phyloP scores from a whole-genome alignment of 2,113 vertebrate species.

The Alligator sinensis region DNA sequence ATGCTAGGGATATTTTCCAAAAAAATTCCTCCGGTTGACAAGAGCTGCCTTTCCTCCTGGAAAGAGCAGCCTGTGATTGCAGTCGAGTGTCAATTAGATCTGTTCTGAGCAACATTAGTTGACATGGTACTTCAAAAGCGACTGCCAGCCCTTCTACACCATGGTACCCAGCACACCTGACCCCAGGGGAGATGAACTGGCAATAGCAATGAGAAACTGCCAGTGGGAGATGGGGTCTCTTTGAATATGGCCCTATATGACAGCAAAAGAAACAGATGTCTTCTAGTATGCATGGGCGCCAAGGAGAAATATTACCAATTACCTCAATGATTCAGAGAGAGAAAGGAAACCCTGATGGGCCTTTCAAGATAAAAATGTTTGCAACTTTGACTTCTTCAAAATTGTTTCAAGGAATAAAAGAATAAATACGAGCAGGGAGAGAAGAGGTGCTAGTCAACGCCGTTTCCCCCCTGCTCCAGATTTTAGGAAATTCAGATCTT shows the following conservation, averaged over 20 bases:
- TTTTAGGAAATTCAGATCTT: neutral
- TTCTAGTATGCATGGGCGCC: neutral
- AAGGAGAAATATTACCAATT: neutral
- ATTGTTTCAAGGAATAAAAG: neutral
- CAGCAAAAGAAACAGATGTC: neutral
- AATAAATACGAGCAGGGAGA: neutral
- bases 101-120: fast-evolving
- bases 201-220: fast-evolving
- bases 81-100: neutral
- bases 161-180: fast-evolving
- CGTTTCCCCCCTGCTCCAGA: neutral
- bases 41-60: neutral
- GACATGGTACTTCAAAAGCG: neutral
- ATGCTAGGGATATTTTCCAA: too few species aligned
- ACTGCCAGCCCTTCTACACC: neutral
- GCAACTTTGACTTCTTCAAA: neutral
- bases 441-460: neutral
- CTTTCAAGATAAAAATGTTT: neutral
- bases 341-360: neutral
- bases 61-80: neutral
- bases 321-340: neutral
- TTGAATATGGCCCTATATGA: neutral
- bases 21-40: too few species aligned
- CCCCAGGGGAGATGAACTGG: neutral
- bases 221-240: neutral